These are phyloP conservation scores for Agrotis segetum DNA, from an alignment of 2,888 invertebrate genomes.

Conservation along the genomic window DNA sequence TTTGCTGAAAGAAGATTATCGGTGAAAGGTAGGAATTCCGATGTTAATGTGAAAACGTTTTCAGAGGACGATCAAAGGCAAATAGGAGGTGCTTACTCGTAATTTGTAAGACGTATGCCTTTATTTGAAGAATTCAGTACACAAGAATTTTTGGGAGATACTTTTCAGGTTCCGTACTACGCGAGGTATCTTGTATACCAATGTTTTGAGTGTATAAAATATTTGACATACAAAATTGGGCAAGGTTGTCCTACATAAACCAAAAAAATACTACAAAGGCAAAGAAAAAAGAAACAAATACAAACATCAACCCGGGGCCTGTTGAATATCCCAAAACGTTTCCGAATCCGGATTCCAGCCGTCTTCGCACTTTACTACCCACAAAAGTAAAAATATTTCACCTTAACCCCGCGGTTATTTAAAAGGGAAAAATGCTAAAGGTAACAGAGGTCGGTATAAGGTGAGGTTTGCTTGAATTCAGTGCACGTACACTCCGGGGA, in stretches of 20 bases:
- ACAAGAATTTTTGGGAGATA: conserved; percentile 13
- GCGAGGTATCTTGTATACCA: not conserved
- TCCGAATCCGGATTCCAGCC: conserved; percentile 52
- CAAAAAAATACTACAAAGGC: conserved; percentile 28
- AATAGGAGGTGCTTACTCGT: conserved; percentile 37
- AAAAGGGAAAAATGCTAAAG: conserved; percentile 59
- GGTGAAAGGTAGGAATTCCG: conserved; percentile 49
- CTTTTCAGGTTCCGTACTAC: not conserved
- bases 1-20: conserved; percentile 62
- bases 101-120: conserved; percentile 35
- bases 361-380: conserved; percentile 55
- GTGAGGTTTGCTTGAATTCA: conserved; percentile 67
- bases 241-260: conserved; percentile 10
- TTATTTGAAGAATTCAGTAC: conserved; percentile 34
- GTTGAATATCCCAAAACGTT: conserved; percentile 61
- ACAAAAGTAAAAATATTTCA: conserved; percentile 63
- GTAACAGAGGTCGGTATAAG: conserved; percentile 48
- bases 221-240: conserved; percentile 15
- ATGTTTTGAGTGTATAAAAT: conserved; percentile 1
- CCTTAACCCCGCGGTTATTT: conserved; percentile 60
- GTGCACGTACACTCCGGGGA: conserved; percentile 68
- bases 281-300: conserved; percentile 35
- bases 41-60: conserved; percentile 51
- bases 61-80: conserved; percentile 41
- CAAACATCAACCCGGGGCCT: conserved; percentile 45